A percentile compares a stretch with the other conserved stretches of the same genome.
phyloP scores from a whole-genome alignment of 2,113 vertebrate species.

The Xenopus tropicalis region DNA sequence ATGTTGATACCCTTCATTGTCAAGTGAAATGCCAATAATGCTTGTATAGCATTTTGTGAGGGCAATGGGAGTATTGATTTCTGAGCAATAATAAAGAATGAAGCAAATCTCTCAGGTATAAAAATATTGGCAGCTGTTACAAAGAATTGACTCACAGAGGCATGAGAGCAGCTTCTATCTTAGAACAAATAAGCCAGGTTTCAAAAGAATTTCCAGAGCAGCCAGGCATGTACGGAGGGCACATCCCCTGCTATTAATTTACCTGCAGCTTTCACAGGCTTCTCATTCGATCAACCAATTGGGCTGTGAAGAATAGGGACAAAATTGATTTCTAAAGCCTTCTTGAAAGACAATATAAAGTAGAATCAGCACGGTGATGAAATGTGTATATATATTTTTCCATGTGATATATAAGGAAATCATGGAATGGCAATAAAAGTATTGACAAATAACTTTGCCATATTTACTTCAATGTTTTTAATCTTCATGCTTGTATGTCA shows the following conservation, averaged over 20 bases:
- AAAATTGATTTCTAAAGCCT: conserved; percentile 65
- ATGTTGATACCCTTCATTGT: conserved; percentile 81
- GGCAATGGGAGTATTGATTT: conserved; percentile 83
- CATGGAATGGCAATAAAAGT: neutral
- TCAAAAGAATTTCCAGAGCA: conserved; percentile 69
- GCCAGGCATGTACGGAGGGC: conserved; percentile 62
- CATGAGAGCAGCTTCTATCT: conserved; percentile 67
- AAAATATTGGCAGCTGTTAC: conserved; percentile 84
- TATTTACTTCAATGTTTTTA: too few species aligned
- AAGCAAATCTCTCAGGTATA: conserved; percentile 80
- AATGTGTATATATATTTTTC: conserved; percentile 29
- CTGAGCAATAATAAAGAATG: conserved; percentile 84
- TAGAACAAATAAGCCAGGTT: conserved; percentile 77
- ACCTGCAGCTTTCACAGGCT: conserved; percentile 56
- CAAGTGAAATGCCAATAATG: conserved; percentile 88
- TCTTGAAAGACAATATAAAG: conserved; percentile 52
- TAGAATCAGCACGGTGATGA: conserved; percentile 45
- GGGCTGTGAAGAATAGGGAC: conserved; percentile 53
- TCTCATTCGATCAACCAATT: conserved; percentile 61
- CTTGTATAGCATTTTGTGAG: conserved; percentile 88
- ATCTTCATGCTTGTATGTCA: too few species aligned
- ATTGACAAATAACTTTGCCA: too few species aligned
- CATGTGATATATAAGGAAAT: neutral
- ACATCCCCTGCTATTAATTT: conserved; percentile 67
- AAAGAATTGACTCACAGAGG: conserved; percentile 73